A percentile compares a stretch with the other conserved stretches of the same genome.
Conservation (phyloP, 2,797 vertebrate species). For the Smutsia temminckii region DNA sequence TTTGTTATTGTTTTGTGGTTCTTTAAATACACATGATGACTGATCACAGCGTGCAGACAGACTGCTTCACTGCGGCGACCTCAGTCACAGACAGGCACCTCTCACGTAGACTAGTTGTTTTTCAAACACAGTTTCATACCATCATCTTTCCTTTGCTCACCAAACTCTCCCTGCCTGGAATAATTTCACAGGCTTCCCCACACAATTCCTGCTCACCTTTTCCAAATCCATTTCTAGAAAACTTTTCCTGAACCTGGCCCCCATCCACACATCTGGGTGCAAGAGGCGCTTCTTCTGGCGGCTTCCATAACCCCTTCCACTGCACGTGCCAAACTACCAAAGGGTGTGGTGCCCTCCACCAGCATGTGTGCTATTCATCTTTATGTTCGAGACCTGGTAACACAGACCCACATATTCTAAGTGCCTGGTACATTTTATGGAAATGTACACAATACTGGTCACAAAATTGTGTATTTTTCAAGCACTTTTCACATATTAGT, state of each 20-base stretch:
- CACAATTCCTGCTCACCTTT: not conserved
- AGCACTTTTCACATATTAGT: not conserved
- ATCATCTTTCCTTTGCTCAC: not conserved
- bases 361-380: not conserved
- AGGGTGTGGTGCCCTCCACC: not conserved
- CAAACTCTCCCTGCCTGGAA: not conserved
- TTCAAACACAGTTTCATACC: not conserved
- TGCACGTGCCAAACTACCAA: not conserved
- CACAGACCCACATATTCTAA: not conserved
- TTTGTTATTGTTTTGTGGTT: not conserved
- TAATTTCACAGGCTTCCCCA: not conserved
- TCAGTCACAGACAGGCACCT: not conserved
- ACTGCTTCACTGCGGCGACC: not conserved
- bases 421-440: not conserved
- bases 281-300: not conserved
- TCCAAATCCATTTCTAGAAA: not conserved
- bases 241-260: not conserved
- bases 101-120: not conserved
- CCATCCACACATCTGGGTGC: not conserved
- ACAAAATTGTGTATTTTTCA: not conserved
- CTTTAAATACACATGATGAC: not conserved
- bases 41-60: fast-evolving
- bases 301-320: not conserved
- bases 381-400: not conserved
- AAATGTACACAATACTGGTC: not conserved